These are phyloP conservation scores for Bombyx huttoni DNA, from an alignment of 2,888 invertebrate genomes.

Conservation along the genomic window DNA sequence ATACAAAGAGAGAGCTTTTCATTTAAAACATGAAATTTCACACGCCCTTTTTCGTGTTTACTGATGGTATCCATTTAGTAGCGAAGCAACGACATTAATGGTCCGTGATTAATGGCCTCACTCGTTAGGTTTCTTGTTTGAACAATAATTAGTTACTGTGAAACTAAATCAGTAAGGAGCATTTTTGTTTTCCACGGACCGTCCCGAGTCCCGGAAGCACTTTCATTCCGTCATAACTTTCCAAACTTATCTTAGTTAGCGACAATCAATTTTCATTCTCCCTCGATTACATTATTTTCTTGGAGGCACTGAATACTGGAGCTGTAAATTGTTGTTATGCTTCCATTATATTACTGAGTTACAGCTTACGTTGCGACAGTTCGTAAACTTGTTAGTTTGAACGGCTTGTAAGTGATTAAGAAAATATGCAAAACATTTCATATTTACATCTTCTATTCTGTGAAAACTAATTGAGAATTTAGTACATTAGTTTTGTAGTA, in stretches of 20 bases:
- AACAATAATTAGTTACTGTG: constrained; percentile 46
- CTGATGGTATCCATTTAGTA: constrained; percentile 26
- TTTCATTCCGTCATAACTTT: constrained; percentile 58
- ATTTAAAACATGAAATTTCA: constrained; percentile 1
- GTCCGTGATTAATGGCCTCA: constrained; percentile 40
- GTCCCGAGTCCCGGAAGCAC: constrained; percentile 31
- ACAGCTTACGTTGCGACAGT: neutral
- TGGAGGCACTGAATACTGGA: constrained; percentile 21
- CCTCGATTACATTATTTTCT: constrained; percentile 48
- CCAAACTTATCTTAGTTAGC: constrained; percentile 63
- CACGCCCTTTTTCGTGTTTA: constrained; percentile 9
- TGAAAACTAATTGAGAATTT: too few relatives aligned
- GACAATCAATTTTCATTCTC: constrained; percentile 67
- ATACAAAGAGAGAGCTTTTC: neutral
- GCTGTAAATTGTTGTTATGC: constrained; percentile 5
- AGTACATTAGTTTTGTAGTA: too few relatives aligned
- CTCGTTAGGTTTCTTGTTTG: constrained; percentile 47
- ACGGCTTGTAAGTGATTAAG: neutral
- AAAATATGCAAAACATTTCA: neutral
- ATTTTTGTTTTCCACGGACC: constrained; percentile 31
- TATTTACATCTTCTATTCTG: neutral
- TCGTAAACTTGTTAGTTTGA: neutral
- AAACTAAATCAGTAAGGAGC: constrained; percentile 36
- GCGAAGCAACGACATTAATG: constrained; percentile 31
- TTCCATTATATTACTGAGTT: neutral